phyloP scores from a whole-genome alignment of 2,113 vertebrate species.

The Origma solitaria region DNA sequence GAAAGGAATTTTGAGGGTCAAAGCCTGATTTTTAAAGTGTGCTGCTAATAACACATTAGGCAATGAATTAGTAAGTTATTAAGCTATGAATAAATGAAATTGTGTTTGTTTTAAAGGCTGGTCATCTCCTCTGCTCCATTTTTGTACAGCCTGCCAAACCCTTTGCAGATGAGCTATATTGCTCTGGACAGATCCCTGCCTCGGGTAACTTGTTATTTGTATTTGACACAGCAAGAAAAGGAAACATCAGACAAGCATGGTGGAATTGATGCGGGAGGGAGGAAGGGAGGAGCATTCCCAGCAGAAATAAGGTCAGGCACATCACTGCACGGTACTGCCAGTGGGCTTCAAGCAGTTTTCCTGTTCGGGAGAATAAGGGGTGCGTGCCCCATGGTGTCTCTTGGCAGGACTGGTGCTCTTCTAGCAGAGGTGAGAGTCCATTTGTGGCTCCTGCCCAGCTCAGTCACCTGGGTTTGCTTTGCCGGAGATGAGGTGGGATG shows the following conservation, averaged over 20 bases:
- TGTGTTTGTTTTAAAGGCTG: background rate
- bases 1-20: background rate
- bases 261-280: background rate
- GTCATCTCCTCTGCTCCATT: background rate
- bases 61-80: slow-evolving; percentile 5
- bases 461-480: background rate
- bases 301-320: slow-evolving; percentile 6
- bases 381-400: background rate
- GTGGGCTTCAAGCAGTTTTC: background rate
- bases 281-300: background rate
- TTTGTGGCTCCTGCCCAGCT: background rate
- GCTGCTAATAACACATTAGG: background rate
- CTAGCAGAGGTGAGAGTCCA: background rate
- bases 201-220: slow-evolving; percentile 23
- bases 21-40: background rate
- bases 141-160: background rate
- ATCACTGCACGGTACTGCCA: background rate
- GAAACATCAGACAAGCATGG: background rate
- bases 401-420: background rate
- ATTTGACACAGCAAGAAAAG: background rate
- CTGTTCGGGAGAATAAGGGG: background rate
- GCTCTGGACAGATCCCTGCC: slow-evolving; percentile 31
- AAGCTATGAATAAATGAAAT: background rate
- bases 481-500: background rate
- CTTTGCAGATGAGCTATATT: background rate